Base-by-base conservation (phyloP, 2,888 invertebrate genomes). In the Yponomeuta malinellus region DNA sequence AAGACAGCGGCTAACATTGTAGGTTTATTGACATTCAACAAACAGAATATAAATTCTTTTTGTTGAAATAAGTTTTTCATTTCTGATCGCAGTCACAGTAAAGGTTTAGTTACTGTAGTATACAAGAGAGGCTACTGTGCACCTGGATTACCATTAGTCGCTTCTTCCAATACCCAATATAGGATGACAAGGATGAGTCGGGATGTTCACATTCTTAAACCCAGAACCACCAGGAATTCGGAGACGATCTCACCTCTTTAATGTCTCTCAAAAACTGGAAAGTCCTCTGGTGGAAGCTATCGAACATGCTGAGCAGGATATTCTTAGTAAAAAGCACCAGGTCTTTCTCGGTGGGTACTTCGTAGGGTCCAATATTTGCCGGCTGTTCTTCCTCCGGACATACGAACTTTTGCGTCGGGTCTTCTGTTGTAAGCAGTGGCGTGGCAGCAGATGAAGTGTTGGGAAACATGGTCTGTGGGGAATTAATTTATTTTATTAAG, bases 301-400 rank as follows among this genome's bases (percentile, higher is more conserved):
- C 79, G 73, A 85, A 88, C 74, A 78, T 77, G 1, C 73, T 78
- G 5, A 75, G 66, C 3, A 89, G 70, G 1, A 79, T 77, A 29
- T 75, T 78, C 72, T 79, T 82, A 15, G 83, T 81, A 63, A 80
- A 79, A 0, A 81, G 73, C 2, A 83, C 81, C 43, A 89, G 72
- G 71, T 89, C 88, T 23, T 78, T 78, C 29, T 85, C 81, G 0
- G 88, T 82, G 0, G 89, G 89, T n/a, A 89, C 81, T 72, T 84
- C 85, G 72, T 86, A 89, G 0, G 85, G 73, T 0, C 89, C 89
- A 1, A 88, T 81, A 74, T 82, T 87, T 0, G 74, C 71, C 0
- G 87, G 85, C 0, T 31, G 37, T 70, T 84, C 85, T 0, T 78
- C 75, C 72, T 86, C 85, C 0, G 81, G 79, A 70, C 88, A 89